Conservation (phyloP, 2,797 vertebrate species). For the Nyctibius grandis region DNA sequence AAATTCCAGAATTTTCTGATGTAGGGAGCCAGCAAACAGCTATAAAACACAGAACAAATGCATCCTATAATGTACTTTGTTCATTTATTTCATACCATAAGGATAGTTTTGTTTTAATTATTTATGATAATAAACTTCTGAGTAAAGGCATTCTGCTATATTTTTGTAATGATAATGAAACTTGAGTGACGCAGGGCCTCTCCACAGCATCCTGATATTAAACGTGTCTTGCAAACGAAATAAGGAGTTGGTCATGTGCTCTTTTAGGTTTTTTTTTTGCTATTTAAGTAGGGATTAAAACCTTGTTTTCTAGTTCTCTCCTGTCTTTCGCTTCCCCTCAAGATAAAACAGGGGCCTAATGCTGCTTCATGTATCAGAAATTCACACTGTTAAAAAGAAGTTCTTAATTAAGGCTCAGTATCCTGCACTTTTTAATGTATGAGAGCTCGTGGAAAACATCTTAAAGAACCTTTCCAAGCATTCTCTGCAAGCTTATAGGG, state of each 20-base stretch:
- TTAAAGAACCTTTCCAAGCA: neutral
- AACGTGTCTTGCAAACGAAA: conserved; percentile 20
- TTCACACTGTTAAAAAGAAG: neutral
- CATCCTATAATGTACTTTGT: conserved; percentile 18
- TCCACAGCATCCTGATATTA: conserved; percentile 16
- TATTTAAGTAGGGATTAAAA: neutral
- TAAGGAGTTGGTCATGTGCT: neutral
- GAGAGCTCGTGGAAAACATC: neutral
- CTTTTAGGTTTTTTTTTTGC: neutral
- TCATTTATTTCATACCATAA: conserved; percentile 38
- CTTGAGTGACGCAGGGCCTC: neutral
- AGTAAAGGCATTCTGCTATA: conserved; percentile 8
- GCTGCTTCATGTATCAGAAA: neutral
- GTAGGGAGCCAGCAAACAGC: neutral
- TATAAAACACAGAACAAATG: conserved; percentile 12
- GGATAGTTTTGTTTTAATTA: conserved; percentile 56
- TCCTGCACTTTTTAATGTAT: neutral
- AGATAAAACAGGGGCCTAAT: neutral
- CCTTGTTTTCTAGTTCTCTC: neutral
- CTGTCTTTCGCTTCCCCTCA: neutral
- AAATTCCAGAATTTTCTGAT: conserved; percentile 37
- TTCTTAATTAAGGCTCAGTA: conserved; percentile 18
- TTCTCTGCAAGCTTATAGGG: neutral
- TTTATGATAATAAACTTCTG: conserved; percentile 51
- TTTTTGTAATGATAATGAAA: conserved; percentile 54